These are phyloP conservation scores for Stenodema calcarata DNA, from an alignment of 2,888 invertebrate species.

Conservation along the genomic window DNA sequence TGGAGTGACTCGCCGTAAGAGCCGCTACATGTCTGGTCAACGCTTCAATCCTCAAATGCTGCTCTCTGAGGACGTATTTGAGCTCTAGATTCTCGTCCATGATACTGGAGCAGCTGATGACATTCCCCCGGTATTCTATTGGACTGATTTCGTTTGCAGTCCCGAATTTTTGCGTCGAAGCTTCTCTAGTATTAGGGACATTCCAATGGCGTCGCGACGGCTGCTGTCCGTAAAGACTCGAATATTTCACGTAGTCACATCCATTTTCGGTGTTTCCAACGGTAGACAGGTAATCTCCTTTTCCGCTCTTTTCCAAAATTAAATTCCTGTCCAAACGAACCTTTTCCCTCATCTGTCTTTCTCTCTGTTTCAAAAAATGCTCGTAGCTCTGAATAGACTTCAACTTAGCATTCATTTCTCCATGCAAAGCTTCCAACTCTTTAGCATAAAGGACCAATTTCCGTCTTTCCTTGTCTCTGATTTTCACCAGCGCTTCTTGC, in stretches of 20 bases:
- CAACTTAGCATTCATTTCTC: slow-evolving; percentile 25
- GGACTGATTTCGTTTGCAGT: background rate
- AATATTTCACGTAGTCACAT: background rate
- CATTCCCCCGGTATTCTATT: background rate
- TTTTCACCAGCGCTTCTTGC: background rate
- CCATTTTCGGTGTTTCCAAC: background rate
- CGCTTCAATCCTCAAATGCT: slow-evolving; percentile 17
- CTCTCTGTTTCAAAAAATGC: background rate
- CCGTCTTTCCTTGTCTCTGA: slow-evolving; percentile 19
- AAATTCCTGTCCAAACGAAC: background rate
- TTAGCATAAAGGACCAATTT: slow-evolving; percentile 33
- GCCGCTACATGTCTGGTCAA: background rate
- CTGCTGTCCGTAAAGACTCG: background rate
- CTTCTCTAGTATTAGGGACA: background rate
- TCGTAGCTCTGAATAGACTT: slow-evolving; percentile 24
- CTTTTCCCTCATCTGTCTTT: background rate
- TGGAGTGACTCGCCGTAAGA: background rate
- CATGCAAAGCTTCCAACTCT: background rate
- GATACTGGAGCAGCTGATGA: background rate
- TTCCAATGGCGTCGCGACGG: background rate
- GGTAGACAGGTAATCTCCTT: background rate
- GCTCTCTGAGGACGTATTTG: background rate
- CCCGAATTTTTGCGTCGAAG: background rate
- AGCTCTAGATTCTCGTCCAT: slow-evolving; percentile 16
- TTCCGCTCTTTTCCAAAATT: background rate